phyloP scores from a whole-genome alignment of 2,888 invertebrate species.

The Heliothis peltigera region DNA sequence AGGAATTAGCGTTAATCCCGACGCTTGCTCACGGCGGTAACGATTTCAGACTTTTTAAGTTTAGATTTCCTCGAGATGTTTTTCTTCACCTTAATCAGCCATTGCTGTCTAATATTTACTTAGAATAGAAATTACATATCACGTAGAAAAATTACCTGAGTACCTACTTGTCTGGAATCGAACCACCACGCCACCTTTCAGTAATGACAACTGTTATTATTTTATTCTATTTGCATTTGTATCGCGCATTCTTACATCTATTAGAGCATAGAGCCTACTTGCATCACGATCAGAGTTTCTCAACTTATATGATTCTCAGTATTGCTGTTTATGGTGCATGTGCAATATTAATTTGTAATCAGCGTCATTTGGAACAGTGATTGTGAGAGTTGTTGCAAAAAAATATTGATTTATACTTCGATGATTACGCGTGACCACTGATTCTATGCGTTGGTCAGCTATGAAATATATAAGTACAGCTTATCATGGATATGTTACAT shows the following conservation, averaged over 20 bases:
- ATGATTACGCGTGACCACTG: not conserved
- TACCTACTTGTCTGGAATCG: too few relatives aligned
- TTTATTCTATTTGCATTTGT: slow-evolving; percentile 59
- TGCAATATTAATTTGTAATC: slow-evolving; percentile 40
- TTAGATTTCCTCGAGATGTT: too few relatives aligned
- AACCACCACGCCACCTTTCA: not conserved
- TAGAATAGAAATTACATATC: too few relatives aligned
- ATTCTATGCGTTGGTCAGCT: not conserved
- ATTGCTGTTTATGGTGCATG: slow-evolving; percentile 20
- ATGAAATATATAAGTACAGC: not conserved
- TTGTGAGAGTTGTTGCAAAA: slow-evolving; percentile 28
- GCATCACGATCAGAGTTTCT: slow-evolving; percentile 66
- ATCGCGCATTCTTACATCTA: slow-evolving; percentile 56
- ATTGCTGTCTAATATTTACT: too few relatives aligned
- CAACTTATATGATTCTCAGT: slow-evolving; percentile 50
- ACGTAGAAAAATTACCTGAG: too few relatives aligned
- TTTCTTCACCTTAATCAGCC: too few relatives aligned
- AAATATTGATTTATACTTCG: slow-evolving; percentile 1
- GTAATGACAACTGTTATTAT: slow-evolving; percentile 37
- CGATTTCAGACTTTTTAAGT: too few relatives aligned
- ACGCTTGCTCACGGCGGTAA: too few relatives aligned
- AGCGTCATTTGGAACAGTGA: slow-evolving; percentile 10
- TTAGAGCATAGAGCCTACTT: slow-evolving; percentile 68
- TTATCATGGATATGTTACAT: too few relatives aligned
- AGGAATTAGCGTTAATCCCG: too few relatives aligned